These are phyloP conservation scores for Lasioglossum calceatum DNA, from an alignment of 2,888 invertebrate species.

Conservation along the genomic window DNA sequence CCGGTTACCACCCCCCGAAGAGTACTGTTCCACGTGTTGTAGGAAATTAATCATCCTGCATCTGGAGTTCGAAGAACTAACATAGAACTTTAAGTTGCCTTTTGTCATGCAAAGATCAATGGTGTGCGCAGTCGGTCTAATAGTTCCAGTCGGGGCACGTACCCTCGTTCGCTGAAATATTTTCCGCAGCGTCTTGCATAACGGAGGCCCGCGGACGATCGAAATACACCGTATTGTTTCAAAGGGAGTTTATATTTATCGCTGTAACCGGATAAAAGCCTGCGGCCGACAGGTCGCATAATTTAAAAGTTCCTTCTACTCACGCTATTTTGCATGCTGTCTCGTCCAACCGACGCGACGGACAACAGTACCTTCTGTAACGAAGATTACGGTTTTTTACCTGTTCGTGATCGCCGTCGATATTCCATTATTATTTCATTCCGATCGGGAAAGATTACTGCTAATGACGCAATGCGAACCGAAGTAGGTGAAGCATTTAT, in stretches of 20 bases:
- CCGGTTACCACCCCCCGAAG: neutral
- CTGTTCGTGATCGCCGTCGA: slow-evolving; percentile 26
- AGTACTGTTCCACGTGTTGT: neutral
- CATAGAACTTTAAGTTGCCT: neutral
- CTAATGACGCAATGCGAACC: neutral
- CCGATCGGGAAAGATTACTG: neutral
- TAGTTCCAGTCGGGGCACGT: slow-evolving; percentile 19
- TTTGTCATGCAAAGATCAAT: slow-evolving; percentile 23
- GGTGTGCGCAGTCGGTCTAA: slow-evolving; percentile 37
- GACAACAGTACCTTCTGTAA: slow-evolving; percentile 34
- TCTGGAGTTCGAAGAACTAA: neutral
- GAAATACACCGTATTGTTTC: slow-evolving; percentile 65
- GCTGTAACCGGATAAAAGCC: slow-evolving; percentile 58
- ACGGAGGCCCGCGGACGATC: slow-evolving; percentile 46
- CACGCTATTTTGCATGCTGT: slow-evolving; percentile 65
- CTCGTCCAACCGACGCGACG: slow-evolving; percentile 47
- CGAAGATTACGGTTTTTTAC: slow-evolving; percentile 25
- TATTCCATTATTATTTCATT: slow-evolving; percentile 16
- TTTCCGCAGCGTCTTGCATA: slow-evolving; percentile 42
- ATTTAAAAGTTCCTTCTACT: slow-evolving; percentile 62
- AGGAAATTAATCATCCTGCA: neutral
- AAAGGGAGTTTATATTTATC: slow-evolving; percentile 65
- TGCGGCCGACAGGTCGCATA: slow-evolving; percentile 68
- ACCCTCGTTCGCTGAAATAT: slow-evolving; percentile 32
- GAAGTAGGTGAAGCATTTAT: neutral